Evolutionary conservation across 2,888 invertebrate species (phyloP).

Genomic region (Chrysotoxum bicinctum): DNA sequence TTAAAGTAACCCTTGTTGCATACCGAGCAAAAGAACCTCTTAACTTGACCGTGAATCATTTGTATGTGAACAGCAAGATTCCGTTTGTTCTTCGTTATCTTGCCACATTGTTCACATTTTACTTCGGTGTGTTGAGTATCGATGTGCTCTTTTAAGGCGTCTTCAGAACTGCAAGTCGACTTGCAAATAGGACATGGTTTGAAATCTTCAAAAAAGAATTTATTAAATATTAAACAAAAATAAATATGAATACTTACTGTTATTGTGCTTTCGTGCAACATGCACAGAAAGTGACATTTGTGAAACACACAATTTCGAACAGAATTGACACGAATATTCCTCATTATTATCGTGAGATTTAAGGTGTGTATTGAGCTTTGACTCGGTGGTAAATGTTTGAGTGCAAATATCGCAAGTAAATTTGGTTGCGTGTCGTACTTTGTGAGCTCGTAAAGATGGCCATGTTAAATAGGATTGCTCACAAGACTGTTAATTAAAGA

Average conservation of each 20-base stretch:
- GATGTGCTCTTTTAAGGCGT: slow-evolving; percentile 76
- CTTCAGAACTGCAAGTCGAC: slow-evolving; percentile 75
- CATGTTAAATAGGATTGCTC: slow-evolving; percentile 77
- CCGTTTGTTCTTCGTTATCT: slow-evolving; percentile 77
- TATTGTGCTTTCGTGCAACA: slow-evolving; percentile 79
- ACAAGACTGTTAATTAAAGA: slow-evolving; percentile 76
- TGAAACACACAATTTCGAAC: slow-evolving; percentile 77
- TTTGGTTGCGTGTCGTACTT: slow-evolving; percentile 62
- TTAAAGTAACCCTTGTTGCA: slow-evolving; percentile 80
- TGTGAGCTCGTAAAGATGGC: slow-evolving; percentile 78
- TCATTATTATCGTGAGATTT: slow-evolving; percentile 57
- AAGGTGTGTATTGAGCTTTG: slow-evolving; percentile 60
- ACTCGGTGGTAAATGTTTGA: slow-evolving; percentile 65
- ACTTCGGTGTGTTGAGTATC: slow-evolving; percentile 76
- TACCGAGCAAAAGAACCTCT: slow-evolving; percentile 77
- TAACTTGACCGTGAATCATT: slow-evolving; percentile 77
- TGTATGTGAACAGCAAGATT: slow-evolving; percentile 77
- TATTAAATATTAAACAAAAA: slow-evolving; percentile 73
- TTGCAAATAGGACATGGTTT: slow-evolving; percentile 76
- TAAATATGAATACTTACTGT: slow-evolving; percentile 74
- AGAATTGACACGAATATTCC: slow-evolving; percentile 77
- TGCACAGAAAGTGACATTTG: slow-evolving; percentile 80
- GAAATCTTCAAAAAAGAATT: slow-evolving; percentile 36
- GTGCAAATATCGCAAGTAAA: slow-evolving; percentile 41
- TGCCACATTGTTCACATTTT: slow-evolving; percentile 77